Evolutionary conservation across 1,140 invertebrate species (phyloP).

Genomic region (Lepidurus couesii): DNA sequence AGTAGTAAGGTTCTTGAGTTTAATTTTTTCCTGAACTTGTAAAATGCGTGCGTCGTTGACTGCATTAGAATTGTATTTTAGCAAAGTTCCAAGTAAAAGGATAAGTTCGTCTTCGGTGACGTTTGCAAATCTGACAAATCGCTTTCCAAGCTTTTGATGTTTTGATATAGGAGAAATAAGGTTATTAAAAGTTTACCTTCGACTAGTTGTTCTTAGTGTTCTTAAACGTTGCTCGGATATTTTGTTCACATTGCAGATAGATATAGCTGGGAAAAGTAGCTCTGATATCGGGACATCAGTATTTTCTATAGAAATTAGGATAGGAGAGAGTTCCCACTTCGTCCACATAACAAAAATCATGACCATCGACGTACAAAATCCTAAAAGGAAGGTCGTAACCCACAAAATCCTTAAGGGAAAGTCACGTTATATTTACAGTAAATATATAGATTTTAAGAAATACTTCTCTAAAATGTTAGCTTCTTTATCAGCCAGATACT

Average conservation of each 20-base stretch:
- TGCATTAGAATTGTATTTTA: slow-evolving; percentile 11
- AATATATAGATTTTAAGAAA: background rate
- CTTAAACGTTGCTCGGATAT: slow-evolving; percentile 27
- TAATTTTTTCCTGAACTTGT: slow-evolving; percentile 27
- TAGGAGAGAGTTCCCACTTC: slow-evolving; percentile 26
- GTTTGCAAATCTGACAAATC: background rate
- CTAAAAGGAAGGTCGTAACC: slow-evolving; percentile 25
- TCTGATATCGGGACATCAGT: slow-evolving; percentile 27
- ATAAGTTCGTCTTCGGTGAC: background rate
- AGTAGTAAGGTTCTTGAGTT: slow-evolving; percentile 27
- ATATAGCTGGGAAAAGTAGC: slow-evolving; percentile 32
- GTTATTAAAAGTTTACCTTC: background rate
- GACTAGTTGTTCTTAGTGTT: background rate
- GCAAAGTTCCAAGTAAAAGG: slow-evolving; percentile 26
- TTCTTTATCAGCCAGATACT: slow-evolving; percentile 31
- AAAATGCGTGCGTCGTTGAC: slow-evolving; percentile 13
- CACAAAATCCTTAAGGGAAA: slow-evolving; percentile 27
- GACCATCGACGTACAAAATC: slow-evolving; percentile 26
- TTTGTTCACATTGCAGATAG: slow-evolving; percentile 35
- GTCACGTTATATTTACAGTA: background rate
- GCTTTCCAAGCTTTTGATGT: background rate
- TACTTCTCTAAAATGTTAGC: slow-evolving; percentile 29
- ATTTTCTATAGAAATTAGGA: slow-evolving; percentile 31
- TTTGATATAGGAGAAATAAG: background rate
- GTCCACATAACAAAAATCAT: slow-evolving; percentile 31